Evolutionary conservation across 2,888 invertebrate species (phyloP).

Genomic region (Chrysotoxum bicinctum): DNA sequence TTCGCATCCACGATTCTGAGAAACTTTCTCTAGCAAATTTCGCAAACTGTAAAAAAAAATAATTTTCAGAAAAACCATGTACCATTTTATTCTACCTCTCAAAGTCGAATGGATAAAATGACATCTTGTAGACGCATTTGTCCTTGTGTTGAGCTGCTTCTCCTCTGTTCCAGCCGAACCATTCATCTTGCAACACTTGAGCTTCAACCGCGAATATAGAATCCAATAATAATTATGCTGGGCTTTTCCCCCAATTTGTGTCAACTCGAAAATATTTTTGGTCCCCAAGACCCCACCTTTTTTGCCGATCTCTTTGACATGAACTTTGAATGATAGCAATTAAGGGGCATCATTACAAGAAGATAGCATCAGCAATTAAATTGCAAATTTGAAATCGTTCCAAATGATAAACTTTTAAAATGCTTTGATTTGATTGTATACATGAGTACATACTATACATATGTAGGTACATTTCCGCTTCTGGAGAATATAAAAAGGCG

Average conservation of each 20-base stretch:
- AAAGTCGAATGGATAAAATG: slow-evolving; percentile 11
- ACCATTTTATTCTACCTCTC: not conserved
- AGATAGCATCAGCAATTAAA: slow-evolving; percentile 66
- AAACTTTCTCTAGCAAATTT: not conserved
- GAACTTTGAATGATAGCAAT: slow-evolving; percentile 70
- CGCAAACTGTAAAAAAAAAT: not conserved
- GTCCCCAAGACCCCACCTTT: not conserved
- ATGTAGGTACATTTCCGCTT: not conserved
- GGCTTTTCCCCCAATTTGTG: slow-evolving; percentile 50
- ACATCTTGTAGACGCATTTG: slow-evolving; percentile 40
- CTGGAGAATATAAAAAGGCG: not conserved
- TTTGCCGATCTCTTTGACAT: slow-evolving; percentile 56
- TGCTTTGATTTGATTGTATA: slow-evolving; percentile 43
- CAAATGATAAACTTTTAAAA: slow-evolving; percentile 64
- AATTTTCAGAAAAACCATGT: not conserved
- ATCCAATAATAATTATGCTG: slow-evolving; percentile 59
- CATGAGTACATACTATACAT: not conserved
- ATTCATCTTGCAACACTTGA: slow-evolving; percentile 59
- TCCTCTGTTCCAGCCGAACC: slow-evolving; percentile 51
- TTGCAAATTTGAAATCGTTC: slow-evolving; percentile 65
- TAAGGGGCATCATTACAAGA: slow-evolving; percentile 64
- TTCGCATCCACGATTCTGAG: not conserved
- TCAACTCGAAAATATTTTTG: slow-evolving; percentile 55
- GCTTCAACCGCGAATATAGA: slow-evolving; percentile 45
- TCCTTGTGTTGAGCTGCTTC: not conserved